Conservation (phyloP, 2,888 invertebrate genomes). For the Hoplodrina ambigua region DNA sequence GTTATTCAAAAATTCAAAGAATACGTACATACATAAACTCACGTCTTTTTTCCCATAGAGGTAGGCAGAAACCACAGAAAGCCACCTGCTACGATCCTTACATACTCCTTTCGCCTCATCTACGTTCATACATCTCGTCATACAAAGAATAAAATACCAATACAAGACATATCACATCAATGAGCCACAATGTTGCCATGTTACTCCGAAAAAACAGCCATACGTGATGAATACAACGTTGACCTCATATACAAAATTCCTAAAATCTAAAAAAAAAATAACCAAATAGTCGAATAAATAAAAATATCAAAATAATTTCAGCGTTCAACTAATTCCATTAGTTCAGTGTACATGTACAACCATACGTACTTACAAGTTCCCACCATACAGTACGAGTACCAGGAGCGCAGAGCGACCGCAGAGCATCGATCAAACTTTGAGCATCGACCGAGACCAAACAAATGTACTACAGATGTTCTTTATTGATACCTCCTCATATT, state of each 20-base stretch:
- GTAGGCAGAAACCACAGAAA: no score
- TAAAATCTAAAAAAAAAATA: not conserved
- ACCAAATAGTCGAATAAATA: not conserved
- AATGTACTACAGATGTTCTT: slow-evolving; percentile 11
- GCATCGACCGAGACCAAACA: slow-evolving; percentile 12
- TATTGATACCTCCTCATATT: slow-evolving; percentile 22
- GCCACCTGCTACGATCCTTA: no score
- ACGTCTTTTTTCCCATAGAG: no score
- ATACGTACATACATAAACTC: no score
- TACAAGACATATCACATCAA: no score
- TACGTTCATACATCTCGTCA: no score
- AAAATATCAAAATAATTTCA: not conserved
- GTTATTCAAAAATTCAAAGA: no score
- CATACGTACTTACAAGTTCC: not conserved
- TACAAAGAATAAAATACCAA: no score
- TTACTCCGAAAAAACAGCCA: no score
- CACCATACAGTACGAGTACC: not conserved
- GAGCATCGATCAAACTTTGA: slow-evolving; percentile 56
- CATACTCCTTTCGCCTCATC: no score
- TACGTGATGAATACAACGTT: no score
- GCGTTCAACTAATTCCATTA: slow-evolving; percentile 7
- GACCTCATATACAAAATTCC: not conserved
- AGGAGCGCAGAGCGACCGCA: slow-evolving; percentile 24
- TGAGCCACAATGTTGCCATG: no score
- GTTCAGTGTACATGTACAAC: not conserved